phyloP scores from a whole-genome alignment of 2,888 invertebrate genomes.

The Fabriciana adippe region DNA sequence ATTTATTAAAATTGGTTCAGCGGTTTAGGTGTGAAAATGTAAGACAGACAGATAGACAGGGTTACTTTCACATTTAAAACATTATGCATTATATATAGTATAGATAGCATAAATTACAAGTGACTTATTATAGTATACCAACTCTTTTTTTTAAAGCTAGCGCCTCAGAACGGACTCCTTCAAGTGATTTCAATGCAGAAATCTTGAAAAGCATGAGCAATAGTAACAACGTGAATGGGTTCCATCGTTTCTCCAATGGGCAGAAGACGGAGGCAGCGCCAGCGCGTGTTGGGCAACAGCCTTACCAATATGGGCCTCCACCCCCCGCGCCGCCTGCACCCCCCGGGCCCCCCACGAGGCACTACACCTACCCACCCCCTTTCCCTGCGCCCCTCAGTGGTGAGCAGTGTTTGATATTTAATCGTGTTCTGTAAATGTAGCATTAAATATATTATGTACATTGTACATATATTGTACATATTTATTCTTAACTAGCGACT shows the following conservation, averaged over 20 bases:
- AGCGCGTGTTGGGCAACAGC: neutral
- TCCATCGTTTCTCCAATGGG: conserved; percentile 12
- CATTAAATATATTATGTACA: neutral
- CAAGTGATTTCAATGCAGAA: neutral
- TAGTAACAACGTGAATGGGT: conserved; percentile 7
- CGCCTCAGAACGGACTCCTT: neutral
- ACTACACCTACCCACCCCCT: neutral
- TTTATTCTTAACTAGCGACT: no score
- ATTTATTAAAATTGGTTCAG: no score
- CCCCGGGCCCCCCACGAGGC: neutral
- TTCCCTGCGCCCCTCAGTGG: conserved; percentile 16
- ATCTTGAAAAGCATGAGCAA: neutral
- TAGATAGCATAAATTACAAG: no score
- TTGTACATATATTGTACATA: no score
- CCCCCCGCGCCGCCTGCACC: conserved; percentile 2
- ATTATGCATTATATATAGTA: neutral
- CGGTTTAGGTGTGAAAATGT: no score
- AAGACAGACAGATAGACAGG: no score
- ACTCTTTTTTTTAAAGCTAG: neutral
- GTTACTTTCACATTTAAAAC: neutral
- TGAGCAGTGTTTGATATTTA: neutral
- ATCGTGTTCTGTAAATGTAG: neutral
- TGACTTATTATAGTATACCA: no score
- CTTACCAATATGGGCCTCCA: conserved; percentile 1
- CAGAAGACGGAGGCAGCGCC: neutral